phyloP scores from a whole-genome alignment of 2,113 vertebrate genomes.

The Nesogale talazaci region DNA sequence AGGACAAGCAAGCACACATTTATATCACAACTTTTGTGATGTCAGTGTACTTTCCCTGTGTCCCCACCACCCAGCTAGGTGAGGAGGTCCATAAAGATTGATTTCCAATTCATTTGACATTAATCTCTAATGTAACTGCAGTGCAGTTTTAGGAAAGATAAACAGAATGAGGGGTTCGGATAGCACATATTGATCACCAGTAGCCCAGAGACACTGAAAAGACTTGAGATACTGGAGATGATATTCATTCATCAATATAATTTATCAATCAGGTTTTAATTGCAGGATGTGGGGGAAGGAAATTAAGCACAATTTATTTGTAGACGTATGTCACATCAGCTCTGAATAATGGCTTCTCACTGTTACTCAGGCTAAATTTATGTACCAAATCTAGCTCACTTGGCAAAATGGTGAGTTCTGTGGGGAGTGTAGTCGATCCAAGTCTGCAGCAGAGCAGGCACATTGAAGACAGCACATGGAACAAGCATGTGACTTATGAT shows the following conservation, averaged over 20 bases:
- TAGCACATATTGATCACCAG: constrained; percentile 15
- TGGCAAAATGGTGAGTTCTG: not conserved
- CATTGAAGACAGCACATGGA: not conserved
- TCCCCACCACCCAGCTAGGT: not conserved
- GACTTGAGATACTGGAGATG: not conserved
- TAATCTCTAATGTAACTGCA: constrained; percentile 14
- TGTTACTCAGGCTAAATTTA: not conserved
- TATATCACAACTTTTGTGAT: not conserved
- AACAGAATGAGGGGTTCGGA: constrained; percentile 42
- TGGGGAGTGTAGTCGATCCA: too few relatives aligned
- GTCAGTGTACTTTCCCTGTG: fast-evolving
- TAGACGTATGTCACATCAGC: not conserved
- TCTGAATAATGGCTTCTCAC: constrained; percentile 46
- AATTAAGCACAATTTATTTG: constrained; percentile 13
- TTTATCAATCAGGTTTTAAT: constrained; percentile 46
- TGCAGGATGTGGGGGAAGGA: not conserved
- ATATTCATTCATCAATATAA: constrained; percentile 61
- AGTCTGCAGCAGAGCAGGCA: not conserved
- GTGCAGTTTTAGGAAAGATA: constrained; percentile 34
- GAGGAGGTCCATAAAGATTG: not conserved
- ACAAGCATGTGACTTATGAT: not conserved
- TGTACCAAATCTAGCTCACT: not conserved
- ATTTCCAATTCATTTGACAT: constrained; percentile 54
- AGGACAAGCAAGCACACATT: not conserved
- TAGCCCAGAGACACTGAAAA: constrained; percentile 1